Evolutionary conservation across 2,888 invertebrate species (phyloP).

Genomic region (Hypsopygia costalis): DNA sequence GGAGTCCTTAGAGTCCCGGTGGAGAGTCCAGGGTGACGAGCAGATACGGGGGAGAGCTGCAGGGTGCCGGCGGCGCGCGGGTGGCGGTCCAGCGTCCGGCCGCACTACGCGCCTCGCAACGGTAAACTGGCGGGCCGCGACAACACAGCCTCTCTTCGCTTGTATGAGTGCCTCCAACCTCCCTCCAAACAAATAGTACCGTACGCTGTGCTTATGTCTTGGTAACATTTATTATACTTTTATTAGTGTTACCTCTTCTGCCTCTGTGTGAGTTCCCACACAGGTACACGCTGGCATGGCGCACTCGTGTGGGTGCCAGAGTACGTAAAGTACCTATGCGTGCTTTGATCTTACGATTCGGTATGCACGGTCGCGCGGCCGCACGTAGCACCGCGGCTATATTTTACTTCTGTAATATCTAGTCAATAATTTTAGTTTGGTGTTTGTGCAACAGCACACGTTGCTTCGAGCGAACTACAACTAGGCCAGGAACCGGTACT

Average conservation of each 20-base stretch:
- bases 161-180: conserved; percentile 76
- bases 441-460: conserved; percentile 72
- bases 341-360: conserved; percentile 80
- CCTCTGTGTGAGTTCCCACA: conserved; percentile 56
- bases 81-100: conserved; percentile 72
- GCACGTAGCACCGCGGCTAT: conserved; percentile 70
- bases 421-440: conserved; percentile 74
- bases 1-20: conserved; percentile 37
- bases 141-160: conserved; percentile 74
- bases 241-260: conserved; percentile 57
- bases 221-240: conserved; percentile 75
- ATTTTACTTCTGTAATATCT: conserved; percentile 74
- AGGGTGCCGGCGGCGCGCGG: conserved; percentile 71
- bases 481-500: conserved; percentile 46
- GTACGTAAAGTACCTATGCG: conserved; percentile 76
- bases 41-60: conserved; percentile 42
- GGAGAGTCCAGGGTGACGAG: conserved; percentile 40
- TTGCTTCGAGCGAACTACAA: conserved; percentile 46
- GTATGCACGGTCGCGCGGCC: conserved; percentile 75
- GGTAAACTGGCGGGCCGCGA: conserved; percentile 76
- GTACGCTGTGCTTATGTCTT: conserved; percentile 74
- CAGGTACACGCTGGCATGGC: conserved; percentile 33
- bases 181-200: conserved; percentile 80
- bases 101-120: conserved; percentile 80
- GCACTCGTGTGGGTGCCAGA: conserved; percentile 64